Percentiles rank a stretch among this genome's conserved stretches.
These are phyloP conservation scores for Myathropa florea DNA, from an alignment of 2,888 invertebrate genomes.

Conservation along the genomic window DNA sequence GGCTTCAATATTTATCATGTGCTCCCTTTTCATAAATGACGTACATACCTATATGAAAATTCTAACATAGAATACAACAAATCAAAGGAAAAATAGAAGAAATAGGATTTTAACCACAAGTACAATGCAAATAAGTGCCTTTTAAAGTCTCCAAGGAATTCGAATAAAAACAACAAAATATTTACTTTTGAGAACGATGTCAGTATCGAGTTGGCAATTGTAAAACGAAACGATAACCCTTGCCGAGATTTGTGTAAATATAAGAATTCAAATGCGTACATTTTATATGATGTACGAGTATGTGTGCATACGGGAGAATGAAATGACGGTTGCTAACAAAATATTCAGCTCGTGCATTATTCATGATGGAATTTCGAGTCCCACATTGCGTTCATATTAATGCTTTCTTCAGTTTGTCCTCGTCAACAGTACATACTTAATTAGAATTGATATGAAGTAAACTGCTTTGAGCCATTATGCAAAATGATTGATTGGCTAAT, in stretches of 20 bases:
- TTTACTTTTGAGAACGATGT: neutral
- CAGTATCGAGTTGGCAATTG: neutral
- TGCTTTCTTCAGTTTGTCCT: neutral
- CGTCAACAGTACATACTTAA: neutral
- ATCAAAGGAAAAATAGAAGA: neutral
- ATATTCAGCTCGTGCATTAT: neutral
- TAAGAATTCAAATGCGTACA: neutral
- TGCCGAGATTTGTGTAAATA: neutral
- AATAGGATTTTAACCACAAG: neutral
- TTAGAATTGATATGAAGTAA: neutral
- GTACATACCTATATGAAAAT: too few species aligned
- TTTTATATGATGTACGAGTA: neutral
- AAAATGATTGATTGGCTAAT: neutral
- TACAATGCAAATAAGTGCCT: neutral
- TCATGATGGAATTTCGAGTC: neutral
- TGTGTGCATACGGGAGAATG: neutral
- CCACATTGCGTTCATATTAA: neutral
- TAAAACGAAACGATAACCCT: neutral
- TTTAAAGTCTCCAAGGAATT: neutral
- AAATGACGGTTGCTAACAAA: neutral
- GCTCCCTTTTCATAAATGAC: too few species aligned
- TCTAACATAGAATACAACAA: neutral
- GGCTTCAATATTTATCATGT: too few species aligned
- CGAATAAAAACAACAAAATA: neutral
- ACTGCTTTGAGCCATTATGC: neutral